A percentile compares a stretch with the other conserved stretches of the same genome.
These are phyloP conservation scores for Ooceraea biroi DNA, from an alignment of 1,140 invertebrate genomes.

Conservation along the genomic window DNA sequence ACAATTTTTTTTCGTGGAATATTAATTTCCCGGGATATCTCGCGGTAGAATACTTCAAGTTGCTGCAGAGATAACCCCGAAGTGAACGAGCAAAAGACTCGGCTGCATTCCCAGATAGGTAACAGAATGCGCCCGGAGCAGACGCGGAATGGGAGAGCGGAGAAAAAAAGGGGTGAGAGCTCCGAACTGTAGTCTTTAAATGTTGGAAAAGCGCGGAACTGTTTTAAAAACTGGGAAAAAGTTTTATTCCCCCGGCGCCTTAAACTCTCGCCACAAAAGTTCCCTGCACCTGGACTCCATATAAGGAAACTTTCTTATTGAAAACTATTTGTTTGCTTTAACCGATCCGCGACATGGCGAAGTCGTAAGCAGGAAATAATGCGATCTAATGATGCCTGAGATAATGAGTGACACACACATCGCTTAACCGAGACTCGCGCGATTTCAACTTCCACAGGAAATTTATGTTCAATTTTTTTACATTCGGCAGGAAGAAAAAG, in stretches of 20 bases:
- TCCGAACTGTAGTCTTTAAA: slow-evolving; percentile 69
- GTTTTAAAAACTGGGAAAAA: slow-evolving; percentile 74
- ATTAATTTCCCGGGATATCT: slow-evolving; percentile 48
- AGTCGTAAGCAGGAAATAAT: slow-evolving; percentile 66
- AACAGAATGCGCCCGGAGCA: slow-evolving; percentile 38
- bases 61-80: slow-evolving; percentile 44
- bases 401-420: slow-evolving; percentile 34
- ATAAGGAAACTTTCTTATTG: slow-evolving; percentile 73
- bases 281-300: slow-evolving; percentile 66
- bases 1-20: slow-evolving; percentile 37
- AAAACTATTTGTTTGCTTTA: slow-evolving; percentile 72
- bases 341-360: slow-evolving; percentile 57
- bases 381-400: slow-evolving; percentile 51
- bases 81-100: slow-evolving; percentile 30
- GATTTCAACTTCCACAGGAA: slow-evolving; percentile 6
- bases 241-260: slow-evolving; percentile 71
- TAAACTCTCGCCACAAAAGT: slow-evolving; percentile 63
- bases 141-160: too few relatives aligned
- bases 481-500: background rate
- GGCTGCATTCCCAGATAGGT: slow-evolving; percentile 20
- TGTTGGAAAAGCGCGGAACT: slow-evolving; percentile 68
- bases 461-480: background rate
- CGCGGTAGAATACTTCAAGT: slow-evolving; percentile 45
- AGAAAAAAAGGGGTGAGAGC: slow-evolving; percentile 16
- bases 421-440: background rate